These are phyloP conservation scores for Bombus terrestris DNA, from an alignment of 1,140 invertebrate genomes.

Conservation along the genomic window DNA sequence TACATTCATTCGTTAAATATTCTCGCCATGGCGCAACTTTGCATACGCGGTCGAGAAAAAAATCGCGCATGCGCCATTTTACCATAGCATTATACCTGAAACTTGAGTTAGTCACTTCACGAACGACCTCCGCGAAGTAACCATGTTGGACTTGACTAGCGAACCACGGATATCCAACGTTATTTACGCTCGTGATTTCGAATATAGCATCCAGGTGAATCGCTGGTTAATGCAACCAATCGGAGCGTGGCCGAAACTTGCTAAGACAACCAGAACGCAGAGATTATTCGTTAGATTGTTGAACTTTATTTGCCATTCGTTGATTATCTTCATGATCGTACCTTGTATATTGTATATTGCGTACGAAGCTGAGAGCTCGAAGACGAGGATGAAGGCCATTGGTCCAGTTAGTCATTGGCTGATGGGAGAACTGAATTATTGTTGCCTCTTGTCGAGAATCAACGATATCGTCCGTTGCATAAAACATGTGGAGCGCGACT, in stretches of 20 bases:
- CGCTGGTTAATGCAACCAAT: slow-evolving; percentile 60
- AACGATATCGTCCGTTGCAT: slow-evolving; percentile 62
- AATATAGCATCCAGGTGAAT: slow-evolving; percentile 52
- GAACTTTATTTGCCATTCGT: slow-evolving; percentile 23
- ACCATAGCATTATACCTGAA: too few species aligned
- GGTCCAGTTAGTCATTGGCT: slow-evolving; percentile 72
- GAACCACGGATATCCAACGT: background rate
- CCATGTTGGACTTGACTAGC: slow-evolving; percentile 1
- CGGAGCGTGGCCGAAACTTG: slow-evolving; percentile 40
- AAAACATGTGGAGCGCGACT: slow-evolving; percentile 49
- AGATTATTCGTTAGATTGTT: background rate
- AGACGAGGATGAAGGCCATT: slow-evolving; percentile 64
- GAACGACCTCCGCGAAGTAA: background rate
- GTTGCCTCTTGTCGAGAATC: slow-evolving; percentile 51
- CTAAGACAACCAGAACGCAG: background rate
- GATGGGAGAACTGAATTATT: slow-evolving; percentile 73
- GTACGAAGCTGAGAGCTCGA: slow-evolving; percentile 57
- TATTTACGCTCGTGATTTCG: background rate
- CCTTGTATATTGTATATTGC: slow-evolving; percentile 49
- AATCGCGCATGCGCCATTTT: slow-evolving; percentile 40
- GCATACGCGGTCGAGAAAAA: background rate
- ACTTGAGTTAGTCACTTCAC: background rate
- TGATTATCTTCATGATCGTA: slow-evolving; percentile 47
- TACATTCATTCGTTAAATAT: background rate
- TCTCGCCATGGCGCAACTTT: background rate